Evolutionary conservation across 1,140 invertebrate genomes (phyloP), one percentile per base, ranked within the genome.

Genomic region (Cotesia vestalis): DNA sequence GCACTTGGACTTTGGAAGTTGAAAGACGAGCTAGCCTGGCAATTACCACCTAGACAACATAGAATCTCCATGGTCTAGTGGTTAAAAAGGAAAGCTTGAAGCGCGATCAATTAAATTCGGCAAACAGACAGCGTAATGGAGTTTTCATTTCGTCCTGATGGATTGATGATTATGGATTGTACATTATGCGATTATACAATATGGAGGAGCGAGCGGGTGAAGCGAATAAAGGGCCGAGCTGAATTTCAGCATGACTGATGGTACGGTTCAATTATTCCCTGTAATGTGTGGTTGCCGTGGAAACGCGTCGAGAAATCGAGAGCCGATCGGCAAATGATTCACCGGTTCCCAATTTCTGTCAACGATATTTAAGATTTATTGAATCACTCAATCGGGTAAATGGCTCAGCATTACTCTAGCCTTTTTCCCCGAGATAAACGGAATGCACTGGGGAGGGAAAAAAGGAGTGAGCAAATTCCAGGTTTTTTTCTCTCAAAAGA

Each of bases 11-110:
- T 20, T 46, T 36, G 9, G 46, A 14, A 35, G 20, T 17, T 66
- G 69, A 71, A 71, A 71, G 69, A 20, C 69, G 64, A 71, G 72
- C 40, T 6, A 46, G 40, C 14, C 63, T 9, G 38, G 2, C n/a
- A 66, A 66, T 66, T 66, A 66, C 63, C 17, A 46, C 38, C 27
- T 27, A 8, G 63, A 66, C 46, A 66, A 66, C 12, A 38, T 20
- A 8, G 46, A 9, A 20, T 9, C 20, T 2, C 20, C 12, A 27
- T 27, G 27, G 27, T 27, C 27, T 27, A 27, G 36, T 12, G 38
- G 27, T 9, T 34, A 4, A 63, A 38, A 14, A 36, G 17, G 6
- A 27, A 27, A 34, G 14, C n/a, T 14, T 14, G 11, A 17, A 51
- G 8, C 14, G 51, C 17, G 2, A 66, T 40, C 35, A 66, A 40